Evolutionary conservation across 2,888 invertebrate genomes (phyloP), one percentile per base, ranked within the genome.

Genomic region (Petrophora chlorosata): DNA sequence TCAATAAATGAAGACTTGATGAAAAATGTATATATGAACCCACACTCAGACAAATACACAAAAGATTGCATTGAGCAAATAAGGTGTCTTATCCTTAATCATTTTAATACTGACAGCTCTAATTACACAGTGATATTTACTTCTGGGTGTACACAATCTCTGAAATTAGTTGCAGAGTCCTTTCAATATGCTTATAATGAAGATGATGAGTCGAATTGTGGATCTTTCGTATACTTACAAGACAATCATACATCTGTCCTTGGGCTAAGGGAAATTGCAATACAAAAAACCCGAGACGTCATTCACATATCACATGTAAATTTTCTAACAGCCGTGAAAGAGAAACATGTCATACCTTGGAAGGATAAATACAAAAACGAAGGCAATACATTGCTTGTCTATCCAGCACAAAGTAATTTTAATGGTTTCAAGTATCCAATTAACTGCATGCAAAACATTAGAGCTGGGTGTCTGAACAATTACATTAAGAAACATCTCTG

Each of bases 221-320:
- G 96, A 1, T 87, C 92, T 38, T 96, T 97, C 74, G 92, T 93
- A 5, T 97, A 98, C 76, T 89, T 96, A 40, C 92, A 94, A 73
- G 98, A 99, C 78, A 98, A 97, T 75, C 99, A 99, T 76, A 99
- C 99, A 0, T 99, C 99, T 1, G 97, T 98, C 0, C 89, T 99
- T 50, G 99, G 99, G 7, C 94, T 99, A 93, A 91, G 99, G 73
- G 96, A 95, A 78, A 73, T 95, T 41, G 94, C 95, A 1, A 67
- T 79, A 51, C 80, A 84, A n/a, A 91, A 83, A 59, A 91, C 92
- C 52, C 90, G 90, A 8, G 80, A 92, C 40, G 76, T 93, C 10
- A 82, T 88, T 50, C 92, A 93, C 51, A 79, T 96, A 26, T 85
- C 90, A 22, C 92, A 92, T 61, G 79, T 92, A 14, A 90, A 93